Evolutionary conservation across 2,888 invertebrate species (phyloP).

Genomic region (Heliconius ethilla): DNA sequence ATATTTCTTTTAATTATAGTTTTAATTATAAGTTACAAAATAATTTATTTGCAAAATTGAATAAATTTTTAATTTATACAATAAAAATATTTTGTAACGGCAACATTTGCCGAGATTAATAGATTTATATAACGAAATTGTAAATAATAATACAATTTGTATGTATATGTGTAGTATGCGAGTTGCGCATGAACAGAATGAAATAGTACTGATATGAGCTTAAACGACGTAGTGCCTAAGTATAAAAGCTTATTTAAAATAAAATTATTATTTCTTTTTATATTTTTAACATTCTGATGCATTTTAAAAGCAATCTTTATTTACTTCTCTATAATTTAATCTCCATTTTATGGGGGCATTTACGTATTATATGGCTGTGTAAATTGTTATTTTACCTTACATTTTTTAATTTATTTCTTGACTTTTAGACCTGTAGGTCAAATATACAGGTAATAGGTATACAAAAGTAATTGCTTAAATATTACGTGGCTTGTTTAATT

Average conservation of each 20-base stretch:
- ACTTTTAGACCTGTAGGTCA: conserved; percentile 18
- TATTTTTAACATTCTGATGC: not conserved
- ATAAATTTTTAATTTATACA: not conserved
- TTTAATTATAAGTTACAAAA: not conserved
- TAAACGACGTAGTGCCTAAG: conserved; percentile 85
- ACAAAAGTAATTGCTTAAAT: conserved; percentile 24
- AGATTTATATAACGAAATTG: conserved; percentile 51
- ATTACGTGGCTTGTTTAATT: conserved; percentile 29
- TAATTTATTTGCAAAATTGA: not conserved
- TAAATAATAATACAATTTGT: conserved; percentile 73
- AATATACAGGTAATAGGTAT: conserved; percentile 32
- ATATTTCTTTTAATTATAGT: not conserved
- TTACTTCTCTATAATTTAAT: conserved; percentile 7
- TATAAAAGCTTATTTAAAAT: conserved; percentile 73
- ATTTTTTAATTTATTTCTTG: conserved; percentile 15
- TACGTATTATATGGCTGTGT: conserved; percentile 45
- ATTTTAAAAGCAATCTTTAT: conserved; percentile 1
- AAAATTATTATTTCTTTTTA: conserved; percentile 51
- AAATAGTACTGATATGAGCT: conserved; percentile 85
- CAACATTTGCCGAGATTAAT: conserved; percentile 31
- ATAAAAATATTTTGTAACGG: not conserved
- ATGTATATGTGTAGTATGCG: conserved; percentile 75
- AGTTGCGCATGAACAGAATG: conserved; percentile 76
- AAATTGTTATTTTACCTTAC: conserved; percentile 35
- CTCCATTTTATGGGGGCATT: conserved; percentile 40